Evolutionary conservation across 2,888 invertebrate species (phyloP), one percentile per base, ranked within the genome.

Genomic region (Dasypogon diadema): DNA sequence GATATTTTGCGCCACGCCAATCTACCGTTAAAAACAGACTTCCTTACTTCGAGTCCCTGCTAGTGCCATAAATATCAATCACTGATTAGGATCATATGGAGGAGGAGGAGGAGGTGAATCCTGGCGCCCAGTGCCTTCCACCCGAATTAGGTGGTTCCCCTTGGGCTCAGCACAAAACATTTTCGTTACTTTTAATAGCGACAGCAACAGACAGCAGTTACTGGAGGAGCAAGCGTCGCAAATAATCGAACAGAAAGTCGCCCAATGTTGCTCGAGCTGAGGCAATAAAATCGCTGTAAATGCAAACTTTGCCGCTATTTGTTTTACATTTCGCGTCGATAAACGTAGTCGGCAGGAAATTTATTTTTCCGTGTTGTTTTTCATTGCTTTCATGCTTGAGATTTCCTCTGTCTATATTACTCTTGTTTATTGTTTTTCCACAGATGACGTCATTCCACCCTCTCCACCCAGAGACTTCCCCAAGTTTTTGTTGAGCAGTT

Each of bases 221-320:
- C 8, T 12, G 12, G 54, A 14, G 26, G n/a, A 22, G 21, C 26
- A 34, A 48, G 26, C 46, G 16, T 68, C 48, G 48, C 24, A 24
- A 65, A 24, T 22, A 48, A 65, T 46, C 65, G 24, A 48, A 8
- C 22, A 48, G 46, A 46, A 54, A 65, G 65, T 22, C 46, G 26
- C 65, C 48, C 26, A 14, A 12, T 12, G 14, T 24, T 12, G 48
- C 24, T 68, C 21, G 26, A 16, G 24, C 48, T 37, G 24, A 22
- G 48, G 48, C 48, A 48, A 68, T 68, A 68, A 68, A 68, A 68
- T 68, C 65, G 65, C 46, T 68, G 65, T 68, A 68, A 68, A 68
- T 68, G 65, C 65, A 68, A 68, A 68, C 48, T 68, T 68, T 18
- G 46, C 22, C 65, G 65, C 65, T 68, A 68, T 68, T 68, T 68